A percentile compares a stretch with the other conserved stretches of the same genome.
Evolutionary conservation across 2,888 invertebrate species (phyloP).

Genomic region (Pterobdella sp.): DNA sequence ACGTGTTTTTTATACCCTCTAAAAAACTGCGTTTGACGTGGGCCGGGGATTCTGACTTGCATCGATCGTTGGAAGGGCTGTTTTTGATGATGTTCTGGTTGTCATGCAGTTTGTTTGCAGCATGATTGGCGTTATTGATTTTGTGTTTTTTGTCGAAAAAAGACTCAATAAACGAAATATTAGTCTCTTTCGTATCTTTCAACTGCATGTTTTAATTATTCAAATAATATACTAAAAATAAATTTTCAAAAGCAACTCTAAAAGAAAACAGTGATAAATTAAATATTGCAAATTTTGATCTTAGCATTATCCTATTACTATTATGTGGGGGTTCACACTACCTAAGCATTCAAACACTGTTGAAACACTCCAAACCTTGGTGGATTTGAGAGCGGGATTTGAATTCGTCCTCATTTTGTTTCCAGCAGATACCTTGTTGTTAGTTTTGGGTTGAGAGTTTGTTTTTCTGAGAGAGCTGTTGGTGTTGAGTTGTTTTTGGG

Average conservation of each 20-base stretch:
- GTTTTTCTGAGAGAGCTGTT: slow-evolving; percentile 23
- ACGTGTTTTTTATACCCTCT: slow-evolving; percentile 60
- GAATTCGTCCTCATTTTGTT: slow-evolving; percentile 24
- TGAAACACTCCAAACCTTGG: slow-evolving; percentile 12
- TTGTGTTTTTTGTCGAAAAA: slow-evolving; percentile 16
- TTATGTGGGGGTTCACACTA: not conserved
- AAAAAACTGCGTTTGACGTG: slow-evolving; percentile 55
- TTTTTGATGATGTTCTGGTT: not conserved
- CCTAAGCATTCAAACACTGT: too few relatives aligned
- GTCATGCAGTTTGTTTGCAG: not conserved
- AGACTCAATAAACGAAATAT: slow-evolving; percentile 10
- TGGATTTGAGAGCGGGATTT: slow-evolving; percentile 24
- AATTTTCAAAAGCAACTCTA: not conserved
- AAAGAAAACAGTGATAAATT: not conserved
- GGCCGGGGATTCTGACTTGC: slow-evolving; percentile 41
- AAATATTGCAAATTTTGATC: not conserved
- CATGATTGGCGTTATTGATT: not conserved
- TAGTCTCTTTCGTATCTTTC: slow-evolving; percentile 6
- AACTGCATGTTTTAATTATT: not conserved
- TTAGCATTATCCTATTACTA: not conserved
- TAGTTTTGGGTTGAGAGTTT: slow-evolving; percentile 29
- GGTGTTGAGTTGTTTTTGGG: not conserved
- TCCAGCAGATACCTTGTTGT: slow-evolving; percentile 7
- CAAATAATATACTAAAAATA: not conserved
- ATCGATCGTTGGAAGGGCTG: slow-evolving; percentile 3